Evolutionary conservation across 2,797 vertebrate genomes (phyloP), one percentile per base, ranked within the genome.

Genomic region (Orientallactaga sibirica): DNA sequence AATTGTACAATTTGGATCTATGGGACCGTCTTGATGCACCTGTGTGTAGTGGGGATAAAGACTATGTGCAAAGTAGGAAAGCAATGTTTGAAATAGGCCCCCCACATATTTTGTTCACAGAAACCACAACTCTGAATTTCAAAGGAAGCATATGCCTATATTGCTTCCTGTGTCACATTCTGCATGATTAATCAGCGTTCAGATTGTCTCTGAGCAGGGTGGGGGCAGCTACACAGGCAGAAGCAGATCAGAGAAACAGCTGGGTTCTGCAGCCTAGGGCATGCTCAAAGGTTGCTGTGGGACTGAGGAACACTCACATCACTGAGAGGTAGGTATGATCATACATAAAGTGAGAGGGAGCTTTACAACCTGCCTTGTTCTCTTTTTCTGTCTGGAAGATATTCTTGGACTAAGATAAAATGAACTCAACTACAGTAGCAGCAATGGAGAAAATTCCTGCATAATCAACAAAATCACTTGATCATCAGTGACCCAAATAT

Each of bases 91-190:
- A 91, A 83, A 71, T 20, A 80, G 55, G 8, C 43, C 18, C 88
- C 61, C 62, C 20, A 58, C n/a, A 5, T 62, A 83, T 22, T 84
- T 77, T 41, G 55, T 43, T 88, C 55, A 71, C 55, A 86, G 82
- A 81, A 90, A 91, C n/a, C 14, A 84, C 29, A 82, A 16, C 37
- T 85, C 52, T 92, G 20, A 68, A 86, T 91, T 90, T 11, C 43
- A n/a, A 66, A 52, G 52, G 61, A 86, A 43, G 43, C 2, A 61
- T 41, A 80, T 58, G 83, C 29, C 58, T 29, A 37, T 33, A 75
- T 22, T 73, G 20, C 29, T 88, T 87, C 66, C 67, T 62, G 29
- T 75, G 20, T 81, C 79, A 75, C 19, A 66, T 37, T 82, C 43
- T 52, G 55, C 9, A 78, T 22, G 61, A 52, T 7, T 70, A 41